phyloP scores from a whole-genome alignment of 2,797 vertebrate species.

The Dicrostonyx torquatus region DNA sequence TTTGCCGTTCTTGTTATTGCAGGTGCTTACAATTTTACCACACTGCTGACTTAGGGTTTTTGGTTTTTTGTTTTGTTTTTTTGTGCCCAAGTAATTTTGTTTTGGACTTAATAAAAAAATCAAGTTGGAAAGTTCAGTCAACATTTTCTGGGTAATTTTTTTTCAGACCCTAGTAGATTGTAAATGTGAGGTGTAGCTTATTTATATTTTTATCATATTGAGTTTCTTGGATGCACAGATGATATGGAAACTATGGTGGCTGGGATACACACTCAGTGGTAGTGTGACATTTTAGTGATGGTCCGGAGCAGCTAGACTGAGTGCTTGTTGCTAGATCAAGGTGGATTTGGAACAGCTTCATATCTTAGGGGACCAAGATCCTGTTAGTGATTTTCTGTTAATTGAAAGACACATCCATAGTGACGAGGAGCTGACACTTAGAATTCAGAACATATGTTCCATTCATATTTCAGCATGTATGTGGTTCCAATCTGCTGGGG shows the following conservation, averaged over 20 bases:
- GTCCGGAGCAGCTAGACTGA: not conserved
- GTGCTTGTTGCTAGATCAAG: not conserved
- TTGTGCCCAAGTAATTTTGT: conserved; percentile 47
- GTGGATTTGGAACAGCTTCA: not conserved
- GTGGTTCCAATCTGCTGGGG: not conserved
- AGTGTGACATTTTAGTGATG: not conserved
- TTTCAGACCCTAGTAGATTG: conserved; percentile 48
- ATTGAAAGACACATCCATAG: not conserved
- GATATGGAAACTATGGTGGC: conserved; percentile 8
- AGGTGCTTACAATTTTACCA: conserved; percentile 47
- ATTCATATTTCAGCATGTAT: not conserved
- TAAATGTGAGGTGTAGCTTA: conserved; percentile 11
- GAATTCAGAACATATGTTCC: not conserved
- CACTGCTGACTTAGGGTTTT: conserved; percentile 37
- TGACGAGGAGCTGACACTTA: not conserved
- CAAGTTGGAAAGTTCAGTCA: conserved; percentile 47
- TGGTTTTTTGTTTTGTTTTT: conserved; percentile 20
- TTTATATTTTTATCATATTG: conserved; percentile 54
- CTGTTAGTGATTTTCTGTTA: conserved; percentile 7
- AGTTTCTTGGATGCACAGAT: not conserved
- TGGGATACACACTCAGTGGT: not conserved
- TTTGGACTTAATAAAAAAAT: conserved; percentile 60
- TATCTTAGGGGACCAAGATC: not conserved
- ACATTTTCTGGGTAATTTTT: conserved; percentile 50
- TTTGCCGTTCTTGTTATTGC: conserved; percentile 57